phyloP scores from a whole-genome alignment of 2,888 invertebrate genomes.

The Rotaria socialis region DNA sequence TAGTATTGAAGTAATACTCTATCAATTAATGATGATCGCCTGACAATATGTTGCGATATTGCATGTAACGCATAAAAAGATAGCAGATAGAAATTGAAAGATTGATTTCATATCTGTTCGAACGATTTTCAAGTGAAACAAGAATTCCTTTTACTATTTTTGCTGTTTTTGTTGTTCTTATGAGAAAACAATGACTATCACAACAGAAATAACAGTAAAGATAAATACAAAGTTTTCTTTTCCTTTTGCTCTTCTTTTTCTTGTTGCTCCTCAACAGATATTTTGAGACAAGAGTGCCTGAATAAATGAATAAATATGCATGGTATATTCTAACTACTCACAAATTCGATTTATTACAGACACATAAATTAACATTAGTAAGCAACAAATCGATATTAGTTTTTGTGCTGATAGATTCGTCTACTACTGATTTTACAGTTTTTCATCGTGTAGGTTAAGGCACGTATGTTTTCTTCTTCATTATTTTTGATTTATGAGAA shows the following conservation, averaged over 20 bases:
- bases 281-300: neutral
- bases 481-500: neutral
- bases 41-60: neutral
- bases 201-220: neutral
- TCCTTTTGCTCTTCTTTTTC: neutral
- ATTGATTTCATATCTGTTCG: neutral
- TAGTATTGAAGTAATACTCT: neutral
- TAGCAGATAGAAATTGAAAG: neutral
- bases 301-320: neutral
- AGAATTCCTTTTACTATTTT: neutral
- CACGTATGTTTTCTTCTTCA: neutral
- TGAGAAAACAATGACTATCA: neutral
- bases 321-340: too few relatives aligned
- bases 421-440: neutral
- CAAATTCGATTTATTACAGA: neutral
- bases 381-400: neutral
- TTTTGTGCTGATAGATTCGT: neutral
- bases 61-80: neutral
- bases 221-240: neutral
- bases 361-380: neutral
- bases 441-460: neutral
- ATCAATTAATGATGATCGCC: neutral
- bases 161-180: neutral
- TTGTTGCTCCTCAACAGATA: neutral
- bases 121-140: neutral